Conservation (phyloP, 1,140 invertebrate genomes). For the Diorhabda carinulata region DNA sequence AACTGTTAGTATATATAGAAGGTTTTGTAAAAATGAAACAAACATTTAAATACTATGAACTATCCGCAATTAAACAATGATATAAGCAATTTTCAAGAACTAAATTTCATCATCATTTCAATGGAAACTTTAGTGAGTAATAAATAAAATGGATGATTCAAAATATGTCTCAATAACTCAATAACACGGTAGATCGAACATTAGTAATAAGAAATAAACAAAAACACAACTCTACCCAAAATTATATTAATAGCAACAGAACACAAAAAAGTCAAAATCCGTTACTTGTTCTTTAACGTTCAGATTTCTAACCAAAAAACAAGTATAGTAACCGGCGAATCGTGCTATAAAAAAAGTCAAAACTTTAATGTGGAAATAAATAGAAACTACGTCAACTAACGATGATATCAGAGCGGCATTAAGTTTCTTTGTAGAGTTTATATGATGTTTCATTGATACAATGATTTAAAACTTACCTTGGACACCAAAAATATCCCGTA, state of each 20-base stretch:
- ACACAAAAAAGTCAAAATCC: background rate
- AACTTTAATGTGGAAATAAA: background rate
- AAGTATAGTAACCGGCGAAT: background rate
- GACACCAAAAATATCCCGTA: background rate
- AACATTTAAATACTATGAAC: too few species aligned
- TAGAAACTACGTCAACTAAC: background rate
- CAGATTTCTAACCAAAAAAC: slow-evolving; percentile 1
- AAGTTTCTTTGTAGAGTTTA: background rate
- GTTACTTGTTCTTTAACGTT: background rate
- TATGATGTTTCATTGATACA: background rate
- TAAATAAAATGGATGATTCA: background rate
- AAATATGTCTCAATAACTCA: background rate
- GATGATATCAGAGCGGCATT: background rate
- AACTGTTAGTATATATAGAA: too few species aligned
- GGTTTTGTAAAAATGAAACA: too few species aligned
- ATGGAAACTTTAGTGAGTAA: background rate
- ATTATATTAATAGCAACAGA: background rate
- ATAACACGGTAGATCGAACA: background rate
- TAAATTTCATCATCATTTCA: background rate
- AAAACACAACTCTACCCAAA: background rate
- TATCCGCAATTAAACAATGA: too few species aligned
- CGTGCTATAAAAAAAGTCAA: background rate
- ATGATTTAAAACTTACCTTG: background rate
- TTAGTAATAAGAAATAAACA: background rate
- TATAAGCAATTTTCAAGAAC: too few species aligned